These are phyloP conservation scores for Otis tarda DNA, from an alignment of 2,113 vertebrate species.

Conservation along the genomic window DNA sequence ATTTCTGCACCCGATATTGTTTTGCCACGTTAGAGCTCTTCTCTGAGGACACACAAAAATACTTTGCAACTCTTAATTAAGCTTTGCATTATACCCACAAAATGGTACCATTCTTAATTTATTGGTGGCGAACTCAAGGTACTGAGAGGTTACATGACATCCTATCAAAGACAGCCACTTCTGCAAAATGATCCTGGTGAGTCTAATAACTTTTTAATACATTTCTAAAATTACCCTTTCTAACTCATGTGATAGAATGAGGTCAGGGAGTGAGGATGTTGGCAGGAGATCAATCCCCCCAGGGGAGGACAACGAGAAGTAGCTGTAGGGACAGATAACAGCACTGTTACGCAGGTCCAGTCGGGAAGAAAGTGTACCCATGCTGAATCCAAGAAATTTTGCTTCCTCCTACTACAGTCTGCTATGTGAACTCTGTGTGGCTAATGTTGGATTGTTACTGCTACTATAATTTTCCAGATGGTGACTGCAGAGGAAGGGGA, in stretches of 20 bases:
- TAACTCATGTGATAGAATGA: not conserved
- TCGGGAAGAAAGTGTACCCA: fast-evolving
- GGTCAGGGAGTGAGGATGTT: not conserved
- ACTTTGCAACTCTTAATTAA: not conserved
- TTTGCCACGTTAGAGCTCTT: not conserved
- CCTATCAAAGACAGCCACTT: not conserved
- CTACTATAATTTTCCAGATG: not conserved
- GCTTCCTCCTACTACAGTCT: not conserved
- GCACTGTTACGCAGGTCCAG: fast-evolving
- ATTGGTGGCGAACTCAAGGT: not conserved
- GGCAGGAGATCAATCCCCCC: not conserved
- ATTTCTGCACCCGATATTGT: not conserved
- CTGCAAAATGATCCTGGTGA: not conserved
- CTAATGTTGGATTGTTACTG: not conserved
- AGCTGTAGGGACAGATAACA: not conserved
- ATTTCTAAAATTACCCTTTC: not conserved
- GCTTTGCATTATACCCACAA: not conserved
- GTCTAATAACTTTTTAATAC: not conserved
- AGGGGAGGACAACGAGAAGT: not conserved
- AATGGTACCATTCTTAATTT: not conserved
- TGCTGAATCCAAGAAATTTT: not conserved
- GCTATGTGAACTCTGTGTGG: fast-evolving
- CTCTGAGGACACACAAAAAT: slow-evolving; percentile 9
- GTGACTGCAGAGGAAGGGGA: not conserved
- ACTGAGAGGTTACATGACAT: not conserved